These are phyloP conservation scores for Cybosia mesomella DNA, from an alignment of 2,888 invertebrate species.

Conservation along the genomic window DNA sequence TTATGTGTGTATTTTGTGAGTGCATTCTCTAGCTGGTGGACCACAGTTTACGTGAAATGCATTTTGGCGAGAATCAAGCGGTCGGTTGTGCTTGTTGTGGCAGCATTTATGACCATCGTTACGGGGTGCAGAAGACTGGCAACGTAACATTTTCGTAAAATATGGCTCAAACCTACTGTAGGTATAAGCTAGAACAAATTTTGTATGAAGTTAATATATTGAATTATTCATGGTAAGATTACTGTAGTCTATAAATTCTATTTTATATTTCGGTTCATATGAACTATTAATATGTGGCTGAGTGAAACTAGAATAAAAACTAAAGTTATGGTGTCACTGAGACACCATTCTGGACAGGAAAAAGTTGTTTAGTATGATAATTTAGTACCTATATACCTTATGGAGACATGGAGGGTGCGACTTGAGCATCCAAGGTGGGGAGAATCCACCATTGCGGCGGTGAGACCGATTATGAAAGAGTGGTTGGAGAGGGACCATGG, in stretches of 20 bases:
- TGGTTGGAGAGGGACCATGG: no score
- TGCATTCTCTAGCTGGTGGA: constrained; percentile 5
- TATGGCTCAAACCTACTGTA: background rate
- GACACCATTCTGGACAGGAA: no score
- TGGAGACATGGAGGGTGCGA: no score
- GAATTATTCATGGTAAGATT: background rate
- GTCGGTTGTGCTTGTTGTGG: constrained; percentile 19
- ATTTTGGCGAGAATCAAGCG: constrained; percentile 22
- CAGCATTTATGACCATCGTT: constrained; percentile 23
- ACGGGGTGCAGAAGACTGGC: constrained; percentile 12
- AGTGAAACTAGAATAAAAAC: background rate
- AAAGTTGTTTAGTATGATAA: no score
- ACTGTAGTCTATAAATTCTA: no score
- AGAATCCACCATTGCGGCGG: no score
- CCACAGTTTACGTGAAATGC: constrained; percentile 16
- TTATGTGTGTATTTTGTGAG: background rate
- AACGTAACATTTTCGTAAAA: constrained; percentile 5
- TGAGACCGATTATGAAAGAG: no score
- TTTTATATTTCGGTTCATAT: background rate
- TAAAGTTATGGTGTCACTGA: no score
- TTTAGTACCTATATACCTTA: no score
- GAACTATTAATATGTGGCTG: background rate
- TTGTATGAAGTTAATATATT: background rate
- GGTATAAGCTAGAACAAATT: background rate
- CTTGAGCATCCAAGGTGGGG: no score